Percentiles rank a stretch among this genome's conserved stretches.
Conservation (phyloP, 2,888 invertebrate species). For the Mechanitis mazaeus region DNA sequence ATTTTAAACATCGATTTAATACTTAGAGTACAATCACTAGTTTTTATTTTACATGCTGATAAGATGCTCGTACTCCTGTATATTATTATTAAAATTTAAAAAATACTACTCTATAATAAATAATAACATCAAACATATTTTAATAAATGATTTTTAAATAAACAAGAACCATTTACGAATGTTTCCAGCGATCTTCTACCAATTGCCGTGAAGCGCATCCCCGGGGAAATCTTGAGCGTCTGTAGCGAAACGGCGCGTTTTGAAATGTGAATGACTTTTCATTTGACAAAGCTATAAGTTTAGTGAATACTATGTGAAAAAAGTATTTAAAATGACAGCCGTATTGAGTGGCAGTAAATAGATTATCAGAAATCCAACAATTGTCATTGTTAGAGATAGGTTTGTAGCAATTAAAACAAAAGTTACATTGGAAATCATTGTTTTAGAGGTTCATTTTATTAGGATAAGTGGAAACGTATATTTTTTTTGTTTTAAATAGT, state of each 20-base stretch:
- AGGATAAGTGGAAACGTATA: too few relatives aligned
- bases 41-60: too few relatives aligned
- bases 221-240: constrained; percentile 24
- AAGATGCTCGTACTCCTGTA: too few relatives aligned
- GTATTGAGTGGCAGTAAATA: not conserved
- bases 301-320: constrained; percentile 2
- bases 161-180: constrained; percentile 13
- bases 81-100: too few relatives aligned
- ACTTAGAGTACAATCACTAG: too few relatives aligned
- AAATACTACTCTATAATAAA: too few relatives aligned
- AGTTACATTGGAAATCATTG: too few relatives aligned
- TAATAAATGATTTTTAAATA: constrained; percentile 6
- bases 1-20: too few relatives aligned
- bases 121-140: not conserved
- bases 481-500: too few relatives aligned
- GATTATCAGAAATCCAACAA: not conserved
- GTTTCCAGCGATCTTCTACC: constrained; percentile 22
- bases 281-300: constrained; percentile 13
- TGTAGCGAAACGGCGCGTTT: constrained; percentile 19
- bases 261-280: constrained; percentile 15
- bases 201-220: constrained; percentile 23
- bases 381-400: not conserved
- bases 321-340: constrained; percentile 15
- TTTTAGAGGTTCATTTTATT: too few relatives aligned
- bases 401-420: not conserved